Conservation (phyloP, 2,888 invertebrate species). For the Dendrolimus houi region DNA sequence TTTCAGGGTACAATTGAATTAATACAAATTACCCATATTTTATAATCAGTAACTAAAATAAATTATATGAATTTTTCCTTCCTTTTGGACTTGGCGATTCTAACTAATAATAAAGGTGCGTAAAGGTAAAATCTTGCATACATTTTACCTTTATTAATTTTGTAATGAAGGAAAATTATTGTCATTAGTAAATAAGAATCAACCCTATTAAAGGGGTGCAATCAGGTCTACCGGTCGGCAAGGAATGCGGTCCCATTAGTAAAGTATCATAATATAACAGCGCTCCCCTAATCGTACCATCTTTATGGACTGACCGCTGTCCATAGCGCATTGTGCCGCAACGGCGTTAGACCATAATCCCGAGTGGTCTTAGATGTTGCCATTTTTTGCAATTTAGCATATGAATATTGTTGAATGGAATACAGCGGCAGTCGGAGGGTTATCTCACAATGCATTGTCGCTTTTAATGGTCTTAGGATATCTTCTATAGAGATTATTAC, state of each 20-base stretch:
- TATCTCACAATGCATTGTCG: not conserved
- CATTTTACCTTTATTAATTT: no score
- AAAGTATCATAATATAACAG: constrained; percentile 56
- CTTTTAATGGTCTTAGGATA: not conserved
- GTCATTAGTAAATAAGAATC: constrained; percentile 6
- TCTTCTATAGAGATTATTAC: not conserved
- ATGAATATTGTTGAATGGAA: constrained; percentile 33
- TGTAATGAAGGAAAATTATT: no score
- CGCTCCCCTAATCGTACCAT: constrained; percentile 59
- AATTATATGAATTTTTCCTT: no score
- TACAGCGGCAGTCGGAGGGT: not conserved
- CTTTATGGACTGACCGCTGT: constrained; percentile 69
- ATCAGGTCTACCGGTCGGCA: constrained; percentile 61
- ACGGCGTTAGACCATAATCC: constrained; percentile 72
- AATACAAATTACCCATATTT: no score
- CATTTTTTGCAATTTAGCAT: constrained; percentile 44
- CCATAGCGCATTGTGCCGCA: constrained; percentile 43
- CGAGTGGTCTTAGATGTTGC: constrained; percentile 40
- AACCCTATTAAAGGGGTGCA: constrained; percentile 29
- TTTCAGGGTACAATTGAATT: no score
- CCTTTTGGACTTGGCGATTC: no score
- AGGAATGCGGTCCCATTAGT: constrained; percentile 71
- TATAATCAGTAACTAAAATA: no score
- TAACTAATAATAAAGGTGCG: no score
- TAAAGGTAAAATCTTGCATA: no score